phyloP scores from a whole-genome alignment of 2,888 invertebrate species.

The Baronia brevicornis region DNA sequence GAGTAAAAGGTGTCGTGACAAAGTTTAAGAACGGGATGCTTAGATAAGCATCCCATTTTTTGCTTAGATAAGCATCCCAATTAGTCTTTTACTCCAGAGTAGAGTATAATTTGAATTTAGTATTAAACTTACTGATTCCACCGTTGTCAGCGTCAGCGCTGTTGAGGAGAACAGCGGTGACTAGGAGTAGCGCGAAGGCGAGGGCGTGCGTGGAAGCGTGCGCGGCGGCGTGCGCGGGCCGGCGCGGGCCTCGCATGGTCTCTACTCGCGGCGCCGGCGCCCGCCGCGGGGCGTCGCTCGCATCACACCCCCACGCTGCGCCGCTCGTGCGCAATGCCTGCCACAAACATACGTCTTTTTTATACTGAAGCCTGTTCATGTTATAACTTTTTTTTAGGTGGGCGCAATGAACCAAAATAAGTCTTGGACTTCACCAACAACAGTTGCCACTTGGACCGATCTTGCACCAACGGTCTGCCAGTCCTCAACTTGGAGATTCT shows the following conservation, averaged over 20 bases:
- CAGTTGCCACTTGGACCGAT: no score
- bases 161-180: constrained; percentile 27
- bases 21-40: no score
- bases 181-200: constrained; percentile 9
- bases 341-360: constrained; percentile 21
- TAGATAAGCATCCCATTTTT: no score
- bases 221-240: constrained; percentile 41
- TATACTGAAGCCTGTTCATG: constrained; percentile 9
- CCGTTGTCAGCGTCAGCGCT: constrained; percentile 12
- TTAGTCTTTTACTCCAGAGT: no score
- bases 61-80: no score
- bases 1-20: no score
- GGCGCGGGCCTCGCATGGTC: constrained; percentile 65
- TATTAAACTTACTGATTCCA: constrained; percentile 45
- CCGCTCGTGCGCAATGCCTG: constrained; percentile 59
- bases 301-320: constrained; percentile 67
- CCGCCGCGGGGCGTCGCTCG: constrained; percentile 58
- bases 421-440: no score
- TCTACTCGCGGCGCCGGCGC: constrained; percentile 67
- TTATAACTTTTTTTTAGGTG: not conserved
- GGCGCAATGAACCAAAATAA: constrained; percentile 1
- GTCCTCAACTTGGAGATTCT: no score
- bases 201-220: constrained; percentile 35
- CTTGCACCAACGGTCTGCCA: no score
- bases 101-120: no score